Evolutionary conservation across 1,140 invertebrate genomes (phyloP), one percentile per base, ranked within the genome.

Genomic region (Amyelois transitella): DNA sequence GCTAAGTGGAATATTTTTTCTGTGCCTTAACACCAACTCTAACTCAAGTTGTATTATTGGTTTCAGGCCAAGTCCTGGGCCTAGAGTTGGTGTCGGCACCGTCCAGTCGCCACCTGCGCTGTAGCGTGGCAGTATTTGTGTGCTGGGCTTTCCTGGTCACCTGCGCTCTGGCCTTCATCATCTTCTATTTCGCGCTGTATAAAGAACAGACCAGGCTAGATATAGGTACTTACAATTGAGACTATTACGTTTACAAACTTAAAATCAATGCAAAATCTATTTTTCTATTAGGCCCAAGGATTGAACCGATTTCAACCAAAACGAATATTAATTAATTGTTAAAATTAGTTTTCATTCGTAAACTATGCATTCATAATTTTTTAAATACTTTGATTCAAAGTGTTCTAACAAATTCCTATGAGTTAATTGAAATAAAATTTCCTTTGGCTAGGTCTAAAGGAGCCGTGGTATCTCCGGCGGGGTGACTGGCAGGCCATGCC

Each of bases 21-120:
- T 81, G n/a, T 38, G 12, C 32, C 32, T 5, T 14, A 14, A 12
- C 1, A 28, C 28, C 12, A 38, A n/a, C n/a, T n/a, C n/a, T 14
- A 38, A 8, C 32, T 38, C n/a, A 38, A 38, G 17, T 38, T 3
- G n/a, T 1, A 14, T 38, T 38, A 14, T 38, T 38, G 32, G 72
- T 83, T 85, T 62, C 81, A 87, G 84, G 81, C 75, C 77, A 69
- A 10, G 66, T 83, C 57, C 63, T 82, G 51, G 78, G 84, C 73
- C 75, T 85, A 44, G 77, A 80, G 62, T 55, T 85, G 73, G 70
- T 77, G 60, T 81, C 80, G 28, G 55, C 73, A 20, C 64, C 67
- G 55, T 65, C 71, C 20, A 49, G 66, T 7, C 70, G 70, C 20
- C 64, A 69, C 19, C 62, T 85, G 4, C 76, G 84, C 50, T 83